Evolutionary conservation across 2,888 invertebrate genomes (phyloP).

Genomic region (Timandra comae): DNA sequence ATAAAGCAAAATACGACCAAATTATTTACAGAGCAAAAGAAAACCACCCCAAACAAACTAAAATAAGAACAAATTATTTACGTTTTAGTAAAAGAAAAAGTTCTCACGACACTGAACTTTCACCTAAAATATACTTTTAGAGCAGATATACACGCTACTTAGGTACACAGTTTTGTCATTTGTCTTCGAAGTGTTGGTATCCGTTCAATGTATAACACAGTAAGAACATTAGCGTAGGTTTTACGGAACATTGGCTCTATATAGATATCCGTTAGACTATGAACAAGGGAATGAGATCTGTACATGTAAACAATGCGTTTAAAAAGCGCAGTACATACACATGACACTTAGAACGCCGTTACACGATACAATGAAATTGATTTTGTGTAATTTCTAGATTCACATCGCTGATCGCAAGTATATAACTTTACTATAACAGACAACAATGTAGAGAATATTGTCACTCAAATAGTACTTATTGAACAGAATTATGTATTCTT

Average conservation of each 20-base stretch:
- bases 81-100: constrained; percentile 25
- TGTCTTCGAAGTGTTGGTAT: constrained; percentile 27
- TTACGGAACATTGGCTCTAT: constrained; percentile 21
- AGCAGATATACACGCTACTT: constrained; percentile 23
- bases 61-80: no score
- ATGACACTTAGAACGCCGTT: constrained; percentile 26
- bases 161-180: constrained; percentile 37
- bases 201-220: constrained; percentile 31
- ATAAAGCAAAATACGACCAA: no score
- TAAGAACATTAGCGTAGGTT: constrained; percentile 33
- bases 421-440: constrained; percentile 16
- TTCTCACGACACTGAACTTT: constrained; percentile 23
- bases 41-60: no score
- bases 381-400: constrained; percentile 17
- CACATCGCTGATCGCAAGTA: no score
- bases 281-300: constrained; percentile 20
- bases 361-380: constrained; percentile 24
- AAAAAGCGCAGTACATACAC: constrained; percentile 24
- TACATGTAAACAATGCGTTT: constrained; percentile 21
- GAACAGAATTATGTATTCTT: no score
- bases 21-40: no score
- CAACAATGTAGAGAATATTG: no score
- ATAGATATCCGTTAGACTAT: constrained; percentile 28
- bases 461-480: no score
- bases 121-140: constrained; percentile 24